Conservation (phyloP, 2,888 invertebrate genomes). For the Seira sanloemensis region DNA sequence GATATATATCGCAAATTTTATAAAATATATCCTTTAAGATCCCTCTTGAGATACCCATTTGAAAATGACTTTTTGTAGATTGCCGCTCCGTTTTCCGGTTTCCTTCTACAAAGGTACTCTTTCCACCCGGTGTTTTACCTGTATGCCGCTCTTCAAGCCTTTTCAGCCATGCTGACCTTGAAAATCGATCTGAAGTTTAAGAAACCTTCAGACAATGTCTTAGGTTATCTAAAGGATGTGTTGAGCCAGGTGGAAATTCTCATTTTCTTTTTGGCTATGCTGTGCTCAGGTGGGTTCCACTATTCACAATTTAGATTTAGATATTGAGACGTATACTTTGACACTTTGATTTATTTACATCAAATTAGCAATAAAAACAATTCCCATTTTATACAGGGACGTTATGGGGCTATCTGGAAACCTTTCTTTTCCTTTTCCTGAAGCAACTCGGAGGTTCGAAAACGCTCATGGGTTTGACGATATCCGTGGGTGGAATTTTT, state of each 20-base stretch:
- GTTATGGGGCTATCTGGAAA: slow-evolving; percentile 90
- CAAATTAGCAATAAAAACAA: no score
- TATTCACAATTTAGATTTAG: neutral
- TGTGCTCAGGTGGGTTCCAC: slow-evolving; percentile 81
- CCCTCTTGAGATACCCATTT: no score
- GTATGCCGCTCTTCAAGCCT: slow-evolving; percentile 83
- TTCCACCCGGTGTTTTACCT: slow-evolving; percentile 86
- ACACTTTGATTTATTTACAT: neutral
- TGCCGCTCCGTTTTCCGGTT: slow-evolving; percentile 85
- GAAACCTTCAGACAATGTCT: slow-evolving; percentile 83
- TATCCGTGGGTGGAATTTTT: slow-evolving; percentile 86
- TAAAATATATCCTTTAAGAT: no score
- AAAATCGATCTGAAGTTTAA: slow-evolving; percentile 86
- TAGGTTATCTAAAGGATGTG: slow-evolving; percentile 83
- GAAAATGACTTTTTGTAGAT: slow-evolving; percentile 79
- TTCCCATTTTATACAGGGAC: slow-evolving; percentile 80
- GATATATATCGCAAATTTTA: no score
- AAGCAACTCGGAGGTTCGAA: slow-evolving; percentile 86
- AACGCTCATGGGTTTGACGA: slow-evolving; percentile 87
- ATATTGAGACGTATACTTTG: neutral
- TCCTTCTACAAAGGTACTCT: slow-evolving; percentile 80
- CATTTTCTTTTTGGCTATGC: slow-evolving; percentile 84
- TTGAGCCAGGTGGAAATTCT: slow-evolving; percentile 84
- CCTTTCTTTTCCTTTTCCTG: slow-evolving; percentile 87
- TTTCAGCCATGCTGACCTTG: slow-evolving; percentile 83